Percentiles rank a stretch among this genome's conserved stretches.
phyloP scores from a whole-genome alignment of 2,888 invertebrate species.

The Mimachlamys varia region DNA sequence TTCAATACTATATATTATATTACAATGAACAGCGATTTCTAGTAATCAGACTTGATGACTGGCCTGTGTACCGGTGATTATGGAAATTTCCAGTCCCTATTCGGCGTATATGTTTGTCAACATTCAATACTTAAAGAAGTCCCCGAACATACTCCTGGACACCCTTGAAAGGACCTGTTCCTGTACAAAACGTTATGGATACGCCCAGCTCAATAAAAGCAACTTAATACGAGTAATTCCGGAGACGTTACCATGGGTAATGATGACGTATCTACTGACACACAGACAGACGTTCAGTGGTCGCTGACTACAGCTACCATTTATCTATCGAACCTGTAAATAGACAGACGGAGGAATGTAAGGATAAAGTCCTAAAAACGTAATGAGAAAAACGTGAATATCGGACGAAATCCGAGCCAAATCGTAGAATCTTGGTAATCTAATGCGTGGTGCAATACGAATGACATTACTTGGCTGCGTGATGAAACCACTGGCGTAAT shows the following conservation, averaged over 20 bases:
- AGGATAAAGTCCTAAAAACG: not conserved
- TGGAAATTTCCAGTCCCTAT: too few relatives aligned
- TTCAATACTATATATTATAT: too few relatives aligned
- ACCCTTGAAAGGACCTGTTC: not conserved
- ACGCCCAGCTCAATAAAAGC: conserved; percentile 1
- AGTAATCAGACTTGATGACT: too few relatives aligned
- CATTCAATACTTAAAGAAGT: too few relatives aligned
- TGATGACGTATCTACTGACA: not conserved
- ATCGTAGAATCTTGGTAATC: not conserved
- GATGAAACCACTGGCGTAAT: not conserved
- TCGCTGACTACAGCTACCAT: not conserved
- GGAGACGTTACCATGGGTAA: not conserved
- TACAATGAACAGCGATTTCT: too few relatives aligned
- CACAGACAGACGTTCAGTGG: not conserved
- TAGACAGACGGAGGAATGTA: not conserved
- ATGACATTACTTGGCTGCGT: not conserved
- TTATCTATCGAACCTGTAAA: not conserved
- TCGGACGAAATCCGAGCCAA: not conserved
- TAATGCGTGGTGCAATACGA: not conserved
- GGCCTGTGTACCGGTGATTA: too few relatives aligned
- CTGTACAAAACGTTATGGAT: not conserved
- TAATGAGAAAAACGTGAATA: conserved; percentile 20
- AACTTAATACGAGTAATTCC: not conserved
- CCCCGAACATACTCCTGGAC: too few relatives aligned
- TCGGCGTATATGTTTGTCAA: too few relatives aligned